Base-by-base conservation (phyloP, 2,113 vertebrate genomes). In the Polyodon spathula region DNA sequence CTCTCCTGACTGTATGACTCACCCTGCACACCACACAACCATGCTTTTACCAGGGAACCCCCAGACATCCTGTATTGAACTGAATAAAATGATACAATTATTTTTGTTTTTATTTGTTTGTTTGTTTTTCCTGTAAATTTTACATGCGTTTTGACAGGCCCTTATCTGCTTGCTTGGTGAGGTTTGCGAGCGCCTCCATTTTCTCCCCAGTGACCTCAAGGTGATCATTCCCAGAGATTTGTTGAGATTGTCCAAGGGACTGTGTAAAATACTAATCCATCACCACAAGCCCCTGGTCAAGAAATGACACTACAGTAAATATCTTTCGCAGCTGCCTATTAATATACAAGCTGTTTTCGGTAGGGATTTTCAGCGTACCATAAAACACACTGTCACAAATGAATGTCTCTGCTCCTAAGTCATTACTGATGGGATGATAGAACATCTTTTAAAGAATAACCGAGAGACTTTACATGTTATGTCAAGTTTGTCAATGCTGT, bases 361-460 rank as follows among this genome's bases (percentile, higher is more conserved):
- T 82, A 69, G 74, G 89, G 88, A 89, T 93, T 90, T 91, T 88
- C 76, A 68, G 72, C 73, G 43, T 65, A 67, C 73, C 69, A 90
- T 93, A 92, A 94, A 97, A 90, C 90, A 92, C 82, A 74, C 83
- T 90, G 90, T 92, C 91, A 92, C 92, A 90, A 93, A 86, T 90
- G 91, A 94, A 87, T 92, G 90, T 89, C 84, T 87, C 82, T 82
- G 86, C 82, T 56, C 81, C 77, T 8, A 78, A 80, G 71, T 87
- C 86, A 70, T 86, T 83, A 70, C 82, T 83, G 75, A 86, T 84
- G 66, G 85, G 76, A 52, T 93, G 91, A 95, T 92, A 87, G 92
- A 90, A 89, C 89, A 90, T 88, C 88, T 90, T 91, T 92, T 86
- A 83, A 75, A 37, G 70, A 90, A 88, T 90, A 90, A 91, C 85